phyloP scores from a whole-genome alignment of 2,888 invertebrate genomes.

The Listrodromus nycthemerus region DNA sequence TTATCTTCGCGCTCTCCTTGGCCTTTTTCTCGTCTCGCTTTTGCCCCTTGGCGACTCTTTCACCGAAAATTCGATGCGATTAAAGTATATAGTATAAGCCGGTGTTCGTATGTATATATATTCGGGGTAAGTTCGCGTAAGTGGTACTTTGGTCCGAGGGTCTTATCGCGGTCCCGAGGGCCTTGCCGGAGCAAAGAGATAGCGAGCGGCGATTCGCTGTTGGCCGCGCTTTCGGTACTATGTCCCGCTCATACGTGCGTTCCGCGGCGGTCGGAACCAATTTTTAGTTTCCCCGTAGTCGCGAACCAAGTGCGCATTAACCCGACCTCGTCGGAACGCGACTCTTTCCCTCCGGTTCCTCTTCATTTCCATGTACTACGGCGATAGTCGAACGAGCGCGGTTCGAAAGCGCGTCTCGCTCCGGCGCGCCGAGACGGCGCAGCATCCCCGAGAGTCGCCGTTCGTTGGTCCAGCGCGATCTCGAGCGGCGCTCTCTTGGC shows the following conservation, averaged over 20 bases:
- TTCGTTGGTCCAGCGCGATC: conserved; percentile 21
- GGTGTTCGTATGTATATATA: conserved; percentile 40
- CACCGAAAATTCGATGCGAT: conserved; percentile 67
- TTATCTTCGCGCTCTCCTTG: conserved; percentile 44
- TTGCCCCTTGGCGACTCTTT: conserved; percentile 65
- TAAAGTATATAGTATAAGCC: conserved; percentile 60
- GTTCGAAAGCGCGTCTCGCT: background rate
- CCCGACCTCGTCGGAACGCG: background rate
- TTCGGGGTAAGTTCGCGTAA: conserved; percentile 60
- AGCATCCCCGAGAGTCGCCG: conserved; percentile 2
- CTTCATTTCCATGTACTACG: background rate
- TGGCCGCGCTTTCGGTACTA: background rate
- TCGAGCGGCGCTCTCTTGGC: conserved; percentile 13
- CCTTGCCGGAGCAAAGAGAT: conserved; percentile 31
- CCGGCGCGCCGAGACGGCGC: conserved; percentile 22
- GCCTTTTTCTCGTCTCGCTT: conserved; percentile 34
- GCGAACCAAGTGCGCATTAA: background rate
- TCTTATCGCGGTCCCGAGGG: conserved; percentile 64
- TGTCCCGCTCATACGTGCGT: conserved; percentile 5
- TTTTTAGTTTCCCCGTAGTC: background rate
- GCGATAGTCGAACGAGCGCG: too few relatives aligned
- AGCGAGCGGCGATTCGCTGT: conserved; percentile 47
- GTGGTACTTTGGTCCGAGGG: conserved; percentile 59
- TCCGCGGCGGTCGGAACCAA: background rate
- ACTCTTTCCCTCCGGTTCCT: background rate